These are phyloP conservation scores for Bungarus multicinctus DNA, from an alignment of 2,113 vertebrate genomes.

Conservation along the genomic window DNA sequence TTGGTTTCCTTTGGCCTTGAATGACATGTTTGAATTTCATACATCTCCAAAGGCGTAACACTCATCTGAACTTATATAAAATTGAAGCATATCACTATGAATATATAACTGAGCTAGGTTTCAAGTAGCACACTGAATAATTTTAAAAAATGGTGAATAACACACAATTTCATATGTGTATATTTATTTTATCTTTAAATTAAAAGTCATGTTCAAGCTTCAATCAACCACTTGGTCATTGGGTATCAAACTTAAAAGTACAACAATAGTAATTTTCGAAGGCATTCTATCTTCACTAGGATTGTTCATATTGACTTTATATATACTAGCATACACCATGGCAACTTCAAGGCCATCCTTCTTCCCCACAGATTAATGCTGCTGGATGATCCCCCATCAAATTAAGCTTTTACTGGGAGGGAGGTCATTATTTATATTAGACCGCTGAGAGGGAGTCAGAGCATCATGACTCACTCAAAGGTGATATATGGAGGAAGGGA, in stretches of 20 bases:
- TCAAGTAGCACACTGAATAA: background rate
- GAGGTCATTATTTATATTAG: background rate
- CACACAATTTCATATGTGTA: background rate
- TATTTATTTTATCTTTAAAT: background rate
- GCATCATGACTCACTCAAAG: background rate
- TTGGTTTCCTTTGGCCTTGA: background rate
- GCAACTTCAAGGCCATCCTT: background rate
- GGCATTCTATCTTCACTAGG: background rate
- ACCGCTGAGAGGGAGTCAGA: background rate
- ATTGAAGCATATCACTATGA: background rate
- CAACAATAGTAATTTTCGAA: background rate
- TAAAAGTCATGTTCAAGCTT: background rate
- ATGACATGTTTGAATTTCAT: slow-evolving; percentile 3
- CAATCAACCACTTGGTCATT: background rate
- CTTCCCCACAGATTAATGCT: background rate
- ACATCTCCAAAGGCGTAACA: background rate
- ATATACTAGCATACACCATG: background rate
- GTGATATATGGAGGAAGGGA: background rate
- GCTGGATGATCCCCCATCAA: background rate
- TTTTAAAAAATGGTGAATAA: background rate
- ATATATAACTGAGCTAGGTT: background rate
- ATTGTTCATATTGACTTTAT: background rate
- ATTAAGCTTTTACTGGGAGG: background rate
- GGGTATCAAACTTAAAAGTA: background rate
- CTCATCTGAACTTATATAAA: background rate